These are phyloP conservation scores for Diorhabda elongata DNA, from an alignment of 1,140 invertebrate genomes.

Conservation along the genomic window DNA sequence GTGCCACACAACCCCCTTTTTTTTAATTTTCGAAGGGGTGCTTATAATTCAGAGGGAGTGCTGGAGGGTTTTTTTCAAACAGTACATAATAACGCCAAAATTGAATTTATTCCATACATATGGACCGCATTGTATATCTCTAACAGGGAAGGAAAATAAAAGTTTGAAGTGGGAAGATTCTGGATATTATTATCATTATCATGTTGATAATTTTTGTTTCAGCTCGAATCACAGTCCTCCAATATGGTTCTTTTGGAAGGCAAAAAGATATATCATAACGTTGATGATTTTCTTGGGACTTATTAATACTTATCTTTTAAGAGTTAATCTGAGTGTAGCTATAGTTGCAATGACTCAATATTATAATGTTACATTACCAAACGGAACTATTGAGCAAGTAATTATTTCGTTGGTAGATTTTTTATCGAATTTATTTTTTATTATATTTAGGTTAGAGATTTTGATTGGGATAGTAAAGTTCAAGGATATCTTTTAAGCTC, in stretches of 20 bases:
- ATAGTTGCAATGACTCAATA: constrained; percentile 83
- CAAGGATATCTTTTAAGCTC: constrained; percentile 80
- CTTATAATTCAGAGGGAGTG: too few relatives aligned
- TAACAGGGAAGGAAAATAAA: too few relatives aligned
- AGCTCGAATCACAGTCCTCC: constrained; percentile 3
- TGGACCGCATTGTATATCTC: too few relatives aligned
- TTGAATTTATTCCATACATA: too few relatives aligned
- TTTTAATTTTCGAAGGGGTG: too few relatives aligned
- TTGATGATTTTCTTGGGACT: constrained; percentile 82
- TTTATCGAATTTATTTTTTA: neutral
- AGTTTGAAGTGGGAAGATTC: too few relatives aligned
- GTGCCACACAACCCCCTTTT: too few relatives aligned
- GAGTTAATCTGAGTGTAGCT: constrained; percentile 85
- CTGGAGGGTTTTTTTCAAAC: too few relatives aligned
- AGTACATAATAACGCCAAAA: too few relatives aligned
- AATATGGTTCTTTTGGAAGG: constrained; percentile 64
- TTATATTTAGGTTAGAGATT: constrained; percentile 52
- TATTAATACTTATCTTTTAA: constrained; percentile 79
- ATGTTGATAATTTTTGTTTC: too few relatives aligned
- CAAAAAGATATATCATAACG: constrained; percentile 68
- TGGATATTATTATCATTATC: too few relatives aligned
- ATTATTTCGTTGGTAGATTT: neutral
- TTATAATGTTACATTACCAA: constrained; percentile 52
- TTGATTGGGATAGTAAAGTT: constrained; percentile 73
- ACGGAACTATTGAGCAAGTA: constrained; percentile 25